These are phyloP conservation scores for Bombylius major DNA, from an alignment of 2,888 invertebrate species.

Conservation along the genomic window DNA sequence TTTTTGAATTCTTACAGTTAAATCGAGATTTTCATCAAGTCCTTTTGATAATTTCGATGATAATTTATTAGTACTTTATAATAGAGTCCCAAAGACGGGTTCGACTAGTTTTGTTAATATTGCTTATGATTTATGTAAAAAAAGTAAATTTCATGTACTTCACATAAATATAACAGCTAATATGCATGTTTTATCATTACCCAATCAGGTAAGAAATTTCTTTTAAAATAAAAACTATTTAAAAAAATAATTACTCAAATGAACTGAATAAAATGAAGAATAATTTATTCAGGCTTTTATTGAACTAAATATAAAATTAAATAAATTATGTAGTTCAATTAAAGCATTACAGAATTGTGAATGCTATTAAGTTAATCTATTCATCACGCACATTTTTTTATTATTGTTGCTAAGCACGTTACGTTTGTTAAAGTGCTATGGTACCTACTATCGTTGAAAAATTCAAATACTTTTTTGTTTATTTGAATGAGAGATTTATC, in stretches of 20 bases:
- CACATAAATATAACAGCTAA: constrained; percentile 96
- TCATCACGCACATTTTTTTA: no score
- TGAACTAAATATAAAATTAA: no score
- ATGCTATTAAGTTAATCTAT: no score
- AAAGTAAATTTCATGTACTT: constrained; percentile 66
- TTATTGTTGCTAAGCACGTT: no score
- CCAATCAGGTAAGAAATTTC: constrained; percentile 54
- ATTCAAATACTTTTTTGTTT: no score
- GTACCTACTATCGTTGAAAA: no score
- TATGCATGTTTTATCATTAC: constrained; percentile 84
- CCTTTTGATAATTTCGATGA: constrained; percentile 38
- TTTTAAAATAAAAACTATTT: neutral
- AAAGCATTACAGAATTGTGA: no score
- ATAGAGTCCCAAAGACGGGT: constrained; percentile 93
- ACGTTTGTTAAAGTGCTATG: no score
- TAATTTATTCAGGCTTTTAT: no score
- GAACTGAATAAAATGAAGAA: no score
- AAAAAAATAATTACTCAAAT: neutral
- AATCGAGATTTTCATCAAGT: neutral
- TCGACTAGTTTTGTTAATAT: constrained; percentile 91
- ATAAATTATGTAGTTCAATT: no score
- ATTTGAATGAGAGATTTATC: no score
- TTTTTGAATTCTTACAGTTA: neutral
- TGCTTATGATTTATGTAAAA: constrained; percentile 69
- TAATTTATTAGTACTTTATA: constrained; percentile 77